Evolutionary conservation across 2,888 invertebrate genomes (phyloP), one percentile per base, ranked within the genome.

Genomic region (Celastrina argiolus): DNA sequence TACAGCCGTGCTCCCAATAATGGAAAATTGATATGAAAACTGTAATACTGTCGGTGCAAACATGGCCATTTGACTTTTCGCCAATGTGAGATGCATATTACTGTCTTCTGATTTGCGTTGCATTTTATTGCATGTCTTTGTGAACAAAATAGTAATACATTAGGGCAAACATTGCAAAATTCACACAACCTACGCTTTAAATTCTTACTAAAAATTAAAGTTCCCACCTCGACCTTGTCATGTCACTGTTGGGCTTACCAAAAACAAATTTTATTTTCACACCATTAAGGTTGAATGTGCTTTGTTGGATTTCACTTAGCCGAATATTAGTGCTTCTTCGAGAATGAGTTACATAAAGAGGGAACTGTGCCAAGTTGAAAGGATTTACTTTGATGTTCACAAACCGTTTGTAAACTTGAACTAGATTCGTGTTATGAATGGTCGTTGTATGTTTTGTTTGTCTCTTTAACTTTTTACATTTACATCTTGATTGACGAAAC

Each of bases 371-470:
- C 78, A 79, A 72, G 72, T 71, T 74, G 72, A 70, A 71, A 72
- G 72, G 69, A 70, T 73, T 69, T 74, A 71, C 76, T 78, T 77
- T 76, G 75, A 73, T 74, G 73, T 74, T 75, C 74, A 82, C 84
- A 83, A 69, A 76, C 72, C 74, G 78, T 76, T 80, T 78, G 83
- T 87, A 84, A 84, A 88, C 88, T 89, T 89, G 88, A 85, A 88
- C 87, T 85, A 81, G 73, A 79, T 88, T 74, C 74, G 69, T 71
- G 69, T 71, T 76, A 77, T 85, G 83, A 85, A 84, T 88, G 84
- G 78, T 79, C 73, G 71, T 74, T 76, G 76, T 78, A 75, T 66
- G 70, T 75, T 70, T 72, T 45, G 41, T 45, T 22, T 59, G 28
- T 66, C 41, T 42, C 26, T 41, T 63, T 61, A 28, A 58, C 22